Base-by-base conservation (phyloP, 37 sponge, comb jelly and placozoan species). In the Mnemiopsis leidyi region DNA sequence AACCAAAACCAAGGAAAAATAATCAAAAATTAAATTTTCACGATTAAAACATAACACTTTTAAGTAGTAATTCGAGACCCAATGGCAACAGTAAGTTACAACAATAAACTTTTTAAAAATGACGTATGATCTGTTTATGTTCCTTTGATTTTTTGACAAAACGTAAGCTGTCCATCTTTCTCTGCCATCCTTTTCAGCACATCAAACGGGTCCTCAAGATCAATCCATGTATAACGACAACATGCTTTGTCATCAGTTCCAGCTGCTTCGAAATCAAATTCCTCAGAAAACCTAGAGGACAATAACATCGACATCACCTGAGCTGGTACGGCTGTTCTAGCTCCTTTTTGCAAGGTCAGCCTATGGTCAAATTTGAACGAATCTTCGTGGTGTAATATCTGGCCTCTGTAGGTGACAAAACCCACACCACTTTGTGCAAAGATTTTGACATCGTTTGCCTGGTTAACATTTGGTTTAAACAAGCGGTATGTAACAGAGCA, bases 401-500 rank as follows among this genome's bases (percentile, higher is more conserved):
- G 9, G 13, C 61, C 61, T 48, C 13, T 48, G 61, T 48, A 48
- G 5, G 61, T 48, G 5, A 48, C 61, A 5, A 48, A 48, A 48
- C 61, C 61, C 5, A 48, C 61, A 5, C 61, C 61, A 48, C 61
- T 13, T 13, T 48, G 61, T 18, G 9, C 5, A 18, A 13, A 18
- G 5, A 13, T 5, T 18, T 48, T 13, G 13, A 18, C 61, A 48
- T 5, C 61, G 5, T 13, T 48, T 18, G 61, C 9, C 61, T 18
- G 61, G 61, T 5, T 5, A 18, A 13, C 13, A 5, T 18, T 5
- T 18, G 61, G 61, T 48, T 96, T 96, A 39, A 96, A 94, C 38
- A 96, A 76, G 26, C 97, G 95, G 61, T 96, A 96, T 29, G 97
- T 96, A 20, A 94, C 97, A n/a, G 97, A 95, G 82, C 95, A 95